A percentile compares a stretch with the other conserved stretches of the same genome.
Evolutionary conservation across 2,888 invertebrate species (phyloP).

Genomic region (Julus scanicus): DNA sequence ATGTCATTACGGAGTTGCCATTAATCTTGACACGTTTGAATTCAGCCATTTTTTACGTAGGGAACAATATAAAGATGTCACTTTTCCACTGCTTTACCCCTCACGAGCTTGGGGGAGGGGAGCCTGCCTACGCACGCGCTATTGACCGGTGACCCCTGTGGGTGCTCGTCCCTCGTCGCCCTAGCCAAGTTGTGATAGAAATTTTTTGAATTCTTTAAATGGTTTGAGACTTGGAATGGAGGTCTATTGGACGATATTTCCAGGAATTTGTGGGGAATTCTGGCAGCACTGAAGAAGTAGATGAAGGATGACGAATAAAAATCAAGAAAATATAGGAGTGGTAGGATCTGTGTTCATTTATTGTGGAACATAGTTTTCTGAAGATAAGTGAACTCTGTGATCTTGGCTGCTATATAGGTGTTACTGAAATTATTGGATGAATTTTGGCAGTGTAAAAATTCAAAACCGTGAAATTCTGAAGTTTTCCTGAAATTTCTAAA

Average conservation of each 20-base stretch:
- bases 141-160: not conserved
- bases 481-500: too few species aligned
- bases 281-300: not conserved
- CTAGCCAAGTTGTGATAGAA: not conserved
- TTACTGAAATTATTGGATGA: too few species aligned
- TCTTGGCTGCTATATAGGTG: too few species aligned
- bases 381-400: too few species aligned
- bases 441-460: too few species aligned
- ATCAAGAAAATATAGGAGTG: too few species aligned
- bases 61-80: constrained; percentile 19
- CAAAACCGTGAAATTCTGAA: too few species aligned
- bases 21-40: constrained; percentile 42
- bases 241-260: not conserved
- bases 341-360: too few species aligned
- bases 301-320: too few species aligned
- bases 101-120: not conserved
- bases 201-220: not conserved
- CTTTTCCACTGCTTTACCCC: not conserved
- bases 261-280: not conserved
- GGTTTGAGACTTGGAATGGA: not conserved
- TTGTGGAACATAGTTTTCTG: too few species aligned
- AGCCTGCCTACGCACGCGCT: not conserved
- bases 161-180: not conserved
- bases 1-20: constrained; percentile 39
- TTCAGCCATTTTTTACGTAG: constrained; percentile 24